Percentiles rank a stretch among this genome's conserved stretches.
phyloP scores from a whole-genome alignment of 2,797 vertebrate species.

The Emys orbicularis region DNA sequence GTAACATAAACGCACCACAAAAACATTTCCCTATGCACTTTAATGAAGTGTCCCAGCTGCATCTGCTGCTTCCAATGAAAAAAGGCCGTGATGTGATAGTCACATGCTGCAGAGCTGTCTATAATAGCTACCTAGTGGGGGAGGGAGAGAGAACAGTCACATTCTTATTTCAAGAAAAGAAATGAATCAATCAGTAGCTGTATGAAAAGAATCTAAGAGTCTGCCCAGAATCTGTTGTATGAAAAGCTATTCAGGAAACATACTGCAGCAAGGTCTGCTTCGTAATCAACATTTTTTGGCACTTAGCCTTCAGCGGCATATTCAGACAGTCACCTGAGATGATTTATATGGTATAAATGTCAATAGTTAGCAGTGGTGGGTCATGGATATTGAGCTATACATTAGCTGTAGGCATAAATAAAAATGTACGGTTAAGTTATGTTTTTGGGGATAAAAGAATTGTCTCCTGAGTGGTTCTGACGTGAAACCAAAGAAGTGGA shows the following conservation, averaged over 20 bases:
- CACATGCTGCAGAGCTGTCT: slow-evolving; percentile 58
- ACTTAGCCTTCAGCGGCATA: slow-evolving; percentile 8
- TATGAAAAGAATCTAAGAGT: slow-evolving; percentile 25
- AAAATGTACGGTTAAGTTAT: not conserved
- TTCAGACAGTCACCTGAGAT: not conserved
- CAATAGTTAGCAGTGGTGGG: not conserved
- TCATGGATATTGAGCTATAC: not conserved
- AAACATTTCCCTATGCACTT: slow-evolving; percentile 51
- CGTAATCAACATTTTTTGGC: not conserved
- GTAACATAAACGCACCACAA: slow-evolving; percentile 26
- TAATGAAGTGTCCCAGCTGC: slow-evolving; percentile 54
- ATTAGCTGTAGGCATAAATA: not conserved
- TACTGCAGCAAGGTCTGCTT: not conserved
- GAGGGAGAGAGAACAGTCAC: slow-evolving; percentile 27
- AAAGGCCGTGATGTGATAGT: slow-evolving; percentile 56
- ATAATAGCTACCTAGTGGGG: slow-evolving; percentile 56
- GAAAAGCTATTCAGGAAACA: not conserved
- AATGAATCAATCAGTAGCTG: slow-evolving; percentile 64
- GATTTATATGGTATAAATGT: not conserved
- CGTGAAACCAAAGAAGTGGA: not conserved
- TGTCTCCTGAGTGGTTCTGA: not conserved
- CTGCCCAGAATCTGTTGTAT: slow-evolving; percentile 40
- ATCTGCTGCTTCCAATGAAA: slow-evolving; percentile 63
- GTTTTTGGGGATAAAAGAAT: not conserved
- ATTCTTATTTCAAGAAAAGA: slow-evolving; percentile 54